Conservation (phyloP, 1,140 invertebrate species). For the Neomicropteryx cornuta region DNA sequence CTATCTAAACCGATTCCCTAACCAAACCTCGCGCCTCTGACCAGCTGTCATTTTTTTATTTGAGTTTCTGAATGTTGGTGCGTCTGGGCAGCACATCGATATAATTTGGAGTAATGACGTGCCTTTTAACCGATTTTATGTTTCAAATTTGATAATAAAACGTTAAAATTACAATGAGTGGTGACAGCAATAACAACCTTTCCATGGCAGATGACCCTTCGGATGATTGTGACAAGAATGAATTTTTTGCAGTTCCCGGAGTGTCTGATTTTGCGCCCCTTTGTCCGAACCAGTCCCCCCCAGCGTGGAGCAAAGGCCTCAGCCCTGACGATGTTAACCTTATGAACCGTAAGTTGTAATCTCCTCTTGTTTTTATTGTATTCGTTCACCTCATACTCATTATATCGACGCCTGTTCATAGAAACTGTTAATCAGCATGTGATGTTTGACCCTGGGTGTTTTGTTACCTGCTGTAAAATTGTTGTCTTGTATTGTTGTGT, state of each 20-base stretch:
- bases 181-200: constrained; percentile 21
- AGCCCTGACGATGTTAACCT: constrained; percentile 56
- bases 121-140: too few relatives aligned
- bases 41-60: too few relatives aligned
- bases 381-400: constrained; percentile 1
- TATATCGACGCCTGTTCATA: constrained; percentile 3
- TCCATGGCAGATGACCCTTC: constrained; percentile 19
- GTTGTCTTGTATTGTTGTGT: too few relatives aligned
- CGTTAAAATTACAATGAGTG: too few relatives aligned
- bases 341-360: constrained; percentile 53
- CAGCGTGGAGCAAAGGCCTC: constrained; percentile 44
- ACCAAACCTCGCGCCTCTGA: too few relatives aligned
- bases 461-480: too few relatives aligned
- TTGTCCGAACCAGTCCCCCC: constrained; percentile 34
- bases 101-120: too few relatives aligned
- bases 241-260: constrained; percentile 53
- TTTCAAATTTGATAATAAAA: too few relatives aligned
- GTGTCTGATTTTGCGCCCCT: constrained; percentile 57
- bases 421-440: too few relatives aligned
- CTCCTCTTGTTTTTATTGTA: neutral
- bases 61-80: too few relatives aligned
- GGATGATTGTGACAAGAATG: constrained; percentile 15
- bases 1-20: constrained; percentile 13
- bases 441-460: too few relatives aligned
- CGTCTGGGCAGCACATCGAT: too few relatives aligned